Evolutionary conservation across 2,113 vertebrate species (phyloP).

Genomic region (Brachypteracias leptosomus): DNA sequence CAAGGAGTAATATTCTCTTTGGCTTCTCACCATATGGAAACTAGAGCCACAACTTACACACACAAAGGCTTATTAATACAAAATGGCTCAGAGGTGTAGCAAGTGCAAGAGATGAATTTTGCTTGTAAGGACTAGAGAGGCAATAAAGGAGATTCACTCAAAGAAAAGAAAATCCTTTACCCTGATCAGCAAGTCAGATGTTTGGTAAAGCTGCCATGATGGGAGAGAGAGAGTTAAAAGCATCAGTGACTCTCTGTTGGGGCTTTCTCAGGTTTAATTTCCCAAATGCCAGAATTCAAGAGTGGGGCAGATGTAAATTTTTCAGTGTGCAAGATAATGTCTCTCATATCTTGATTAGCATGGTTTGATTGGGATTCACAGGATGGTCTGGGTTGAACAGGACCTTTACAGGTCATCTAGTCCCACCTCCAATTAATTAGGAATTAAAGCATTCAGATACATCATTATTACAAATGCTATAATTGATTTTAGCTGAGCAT

Average conservation of each 20-base stretch:
- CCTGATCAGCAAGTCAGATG: not conserved
- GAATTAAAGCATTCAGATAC: not conserved
- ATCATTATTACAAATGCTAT: not conserved
- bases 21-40: rapidly evolving
- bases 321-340: rapidly evolving
- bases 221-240: not conserved
- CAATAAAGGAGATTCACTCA: not conserved
- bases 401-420: not conserved
- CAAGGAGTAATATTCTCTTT: not conserved
- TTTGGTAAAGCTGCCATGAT: not conserved
- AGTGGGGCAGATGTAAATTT: not conserved
- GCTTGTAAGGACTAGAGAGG: not conserved
- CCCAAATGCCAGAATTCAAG: not conserved
- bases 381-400: not conserved
- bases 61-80: not conserved
- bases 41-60: not conserved
- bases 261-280: not conserved
- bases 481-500: not conserved
- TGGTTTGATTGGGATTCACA: not conserved
- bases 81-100: not conserved
- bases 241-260: not conserved
- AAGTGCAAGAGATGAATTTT: not conserved
- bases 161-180: not conserved
- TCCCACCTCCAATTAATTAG: not conserved
- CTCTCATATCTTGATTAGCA: not conserved